phyloP scores from a whole-genome alignment of 1,140 invertebrate species.

The Calliphora vicina region DNA sequence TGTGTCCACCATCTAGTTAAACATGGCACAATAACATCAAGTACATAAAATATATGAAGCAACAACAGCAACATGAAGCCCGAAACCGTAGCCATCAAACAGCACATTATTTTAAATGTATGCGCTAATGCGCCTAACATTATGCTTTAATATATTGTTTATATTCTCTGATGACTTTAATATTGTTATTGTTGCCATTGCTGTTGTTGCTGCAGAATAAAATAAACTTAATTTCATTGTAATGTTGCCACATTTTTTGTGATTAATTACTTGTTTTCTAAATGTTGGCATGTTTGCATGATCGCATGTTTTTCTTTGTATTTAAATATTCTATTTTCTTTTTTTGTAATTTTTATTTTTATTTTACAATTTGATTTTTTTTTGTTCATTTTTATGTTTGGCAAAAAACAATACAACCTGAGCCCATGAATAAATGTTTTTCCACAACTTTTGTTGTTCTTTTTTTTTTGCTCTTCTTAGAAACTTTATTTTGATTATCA shows the following conservation, averaged over 20 bases:
- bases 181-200: background rate
- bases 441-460: background rate
- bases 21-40: background rate
- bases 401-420: background rate
- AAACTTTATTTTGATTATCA: background rate
- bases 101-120: constrained; percentile 30
- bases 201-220: background rate
- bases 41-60: background rate
- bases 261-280: constrained; percentile 21
- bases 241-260: constrained; percentile 16
- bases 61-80: background rate
- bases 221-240: constrained; percentile 13
- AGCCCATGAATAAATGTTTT: background rate
- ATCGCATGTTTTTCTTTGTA: constrained; percentile 12
- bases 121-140: constrained; percentile 21
- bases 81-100: background rate
- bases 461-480: background rate
- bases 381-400: background rate
- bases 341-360: background rate
- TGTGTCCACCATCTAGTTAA: constrained; percentile 4
- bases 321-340: no score
- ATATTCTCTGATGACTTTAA: background rate
- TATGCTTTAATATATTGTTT: constrained; percentile 34
- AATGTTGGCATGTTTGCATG: constrained; percentile 35
- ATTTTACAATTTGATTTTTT: background rate